Base-by-base conservation (phyloP, 1,140 invertebrate genomes). In the Papilio aristodemus region DNA sequence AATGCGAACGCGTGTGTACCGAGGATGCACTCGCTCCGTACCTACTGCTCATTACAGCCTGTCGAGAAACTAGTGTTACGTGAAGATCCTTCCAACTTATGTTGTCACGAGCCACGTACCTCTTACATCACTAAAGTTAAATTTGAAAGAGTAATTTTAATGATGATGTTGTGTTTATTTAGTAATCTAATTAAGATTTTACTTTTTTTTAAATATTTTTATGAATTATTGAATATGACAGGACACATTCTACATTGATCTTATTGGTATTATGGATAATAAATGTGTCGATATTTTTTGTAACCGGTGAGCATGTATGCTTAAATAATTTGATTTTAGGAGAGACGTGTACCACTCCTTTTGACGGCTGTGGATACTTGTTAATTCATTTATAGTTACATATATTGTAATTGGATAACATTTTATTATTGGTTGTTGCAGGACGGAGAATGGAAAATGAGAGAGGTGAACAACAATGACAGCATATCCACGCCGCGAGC, bases 391-490 rank as follows among this genome's bases (percentile, higher is more conserved):
- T 43, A 43, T 43, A 14, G 19, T 19, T 11, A 1, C 17, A n/a
- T n/a, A n/a, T n/a, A n/a, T 9, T 22, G 14, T 0, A 25, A 22
- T 32, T n/a, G 4, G 36, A 25, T 67, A 36, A 38, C 8, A 46
- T 13, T 8, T 39, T 70, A 63, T 41, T 72, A 13, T 50, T 50
- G n/a, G 8, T 89, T 90, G 84, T 89, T 91, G 38, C 85, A 91
- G 89, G 78, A 83, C 74, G 81, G 79, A 87, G 73, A 79, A 91
- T 91, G 89, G 87, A 91, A 87, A 86, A 91, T 91, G 89, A 81
- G 68, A 81, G 78, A 83, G 75, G 77, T 77, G 78, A 79, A 79
- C 87, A 91, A 91, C 87, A 91, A 91, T 91, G 89, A 91, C 87
- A 87, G 79, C 69, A 89, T 89, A 87, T 83, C 81, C 81, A 80